Conservation (phyloP, 2,113 vertebrate genomes). For the Sylvietta virens region DNA sequence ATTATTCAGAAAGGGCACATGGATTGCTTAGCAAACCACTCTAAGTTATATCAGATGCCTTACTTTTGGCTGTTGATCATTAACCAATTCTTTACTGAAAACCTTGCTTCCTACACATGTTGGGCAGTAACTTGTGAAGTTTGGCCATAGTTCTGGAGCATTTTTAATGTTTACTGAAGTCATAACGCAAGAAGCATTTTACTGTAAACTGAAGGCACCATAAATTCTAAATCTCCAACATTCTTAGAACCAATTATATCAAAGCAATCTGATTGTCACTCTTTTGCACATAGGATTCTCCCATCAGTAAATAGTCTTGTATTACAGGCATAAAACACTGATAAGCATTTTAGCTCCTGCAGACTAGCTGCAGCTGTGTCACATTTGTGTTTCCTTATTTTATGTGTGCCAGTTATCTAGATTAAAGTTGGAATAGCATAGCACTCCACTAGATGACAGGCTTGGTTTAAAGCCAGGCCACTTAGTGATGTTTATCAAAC, state of each 20-base stretch:
- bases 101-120: not conserved
- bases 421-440: slow-evolving; percentile 69
- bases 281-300: slow-evolving; percentile 47
- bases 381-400: slow-evolving; percentile 70
- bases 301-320: slow-evolving; percentile 59
- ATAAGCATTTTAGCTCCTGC: slow-evolving; percentile 65
- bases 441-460: slow-evolving; percentile 70
- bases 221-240: slow-evolving; percentile 61
- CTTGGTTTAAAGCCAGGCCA: slow-evolving; percentile 71
- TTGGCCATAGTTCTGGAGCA: not conserved
- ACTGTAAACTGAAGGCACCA: slow-evolving; percentile 56
- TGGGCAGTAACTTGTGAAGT: slow-evolving; percentile 7
- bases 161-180: slow-evolving; percentile 54
- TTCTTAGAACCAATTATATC: slow-evolving; percentile 69
- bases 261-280: slow-evolving; percentile 61
- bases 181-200: slow-evolving; percentile 52
- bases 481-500: slow-evolving; percentile 65
- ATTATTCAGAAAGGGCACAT: not conserved
- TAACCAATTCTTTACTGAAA: not conserved
- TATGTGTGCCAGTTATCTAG: slow-evolving; percentile 64
- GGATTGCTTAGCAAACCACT: not conserved
- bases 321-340: slow-evolving; percentile 70
- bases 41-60: slow-evolving; percentile 3
- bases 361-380: slow-evolving; percentile 67
- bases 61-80: not conserved